Evolutionary conservation across 1,140 invertebrate species (phyloP).

Genomic region (Zaprionus nigranus): DNA sequence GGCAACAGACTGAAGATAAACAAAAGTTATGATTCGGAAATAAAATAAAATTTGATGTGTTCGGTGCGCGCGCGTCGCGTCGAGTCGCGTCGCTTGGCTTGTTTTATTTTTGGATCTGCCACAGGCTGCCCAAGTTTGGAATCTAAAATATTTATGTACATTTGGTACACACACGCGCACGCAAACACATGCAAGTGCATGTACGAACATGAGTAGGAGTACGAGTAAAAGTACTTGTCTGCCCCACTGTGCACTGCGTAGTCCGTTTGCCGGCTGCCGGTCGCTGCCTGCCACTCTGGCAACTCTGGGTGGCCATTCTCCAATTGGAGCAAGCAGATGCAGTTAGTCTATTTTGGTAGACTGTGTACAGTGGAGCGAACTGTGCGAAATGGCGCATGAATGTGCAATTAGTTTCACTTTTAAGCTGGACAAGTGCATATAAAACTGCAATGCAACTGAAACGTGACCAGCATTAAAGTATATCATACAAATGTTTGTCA

Average conservation of each 20-base stretch:
- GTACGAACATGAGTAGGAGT: not conserved
- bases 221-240: not conserved
- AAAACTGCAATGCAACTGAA: not conserved
- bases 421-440: constrained; percentile 21
- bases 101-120: constrained; percentile 48
- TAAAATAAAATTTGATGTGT: constrained; percentile 76
- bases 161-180: not conserved
- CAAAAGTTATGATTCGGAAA: constrained; percentile 80
- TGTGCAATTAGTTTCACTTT: constrained; percentile 20
- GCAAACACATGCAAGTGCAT: not conserved
- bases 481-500: not conserved
- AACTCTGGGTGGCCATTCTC: constrained; percentile 12
- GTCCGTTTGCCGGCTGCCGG: not conserved
- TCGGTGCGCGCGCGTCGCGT: constrained; percentile 36
- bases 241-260: not conserved
- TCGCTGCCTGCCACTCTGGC: constrained; percentile 1
- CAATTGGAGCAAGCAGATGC: constrained; percentile 3
- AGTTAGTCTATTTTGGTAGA: constrained; percentile 17
- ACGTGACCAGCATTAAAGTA: constrained; percentile 23
- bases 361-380: not conserved
- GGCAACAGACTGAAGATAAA: constrained; percentile 60
- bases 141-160: constrained; percentile 27
- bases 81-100: constrained; percentile 37
- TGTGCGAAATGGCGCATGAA: not conserved
- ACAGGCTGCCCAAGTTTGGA: constrained; percentile 33